Base-by-base conservation (phyloP, 2,113 vertebrate genomes). In the Neogobius melanostomus region DNA sequence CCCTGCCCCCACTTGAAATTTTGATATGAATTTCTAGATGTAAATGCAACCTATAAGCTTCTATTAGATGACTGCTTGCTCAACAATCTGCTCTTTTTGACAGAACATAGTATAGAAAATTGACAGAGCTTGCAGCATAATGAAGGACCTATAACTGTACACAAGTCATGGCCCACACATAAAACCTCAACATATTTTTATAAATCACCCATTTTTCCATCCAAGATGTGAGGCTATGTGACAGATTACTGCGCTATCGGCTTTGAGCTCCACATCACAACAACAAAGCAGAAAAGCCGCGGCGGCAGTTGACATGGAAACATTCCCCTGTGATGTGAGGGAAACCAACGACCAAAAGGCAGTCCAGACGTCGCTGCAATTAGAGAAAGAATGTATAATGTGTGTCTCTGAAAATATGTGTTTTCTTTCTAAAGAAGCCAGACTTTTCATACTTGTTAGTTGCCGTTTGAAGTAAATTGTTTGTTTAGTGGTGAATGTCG, bases 61-160 rank as follows among this genome's bases (percentile, higher is more conserved):
- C 57, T 74, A 52, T 76, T 46, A 60, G 3, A 53, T 79, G 61
- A 9, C 42, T 64, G 54, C 48, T 28, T 43, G 15, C 68, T 8
- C 52, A 17, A 66, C 75, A 36, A 36, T 36, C 28, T 36, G 28
- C 28, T 36, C 28, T 36, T 36, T 36, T 36, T 4, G 28, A 36
- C 68, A 47, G 71, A 47, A 71, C 71, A n/a, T 54, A 74, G 47
- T 63, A 57, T 75, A 43, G 61, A 66, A 66, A 47, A 44, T 6
- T 43, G 7, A 17, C 44, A 21, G 15, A 56, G 8, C 21, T 56
- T 36, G 28, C 28, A 17, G 21, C 53, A 46, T 44, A 45, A 46
- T 7, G 46, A 6, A 63, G 12, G n/a, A 63, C 61, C 44, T 11
- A 8, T 28, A 28, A 1, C 5, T 0, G 11, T 16, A 36, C 16